Evolutionary conservation across 1,140 invertebrate species (phyloP).

Genomic region (Macrotrachela quadricornifera): DNA sequence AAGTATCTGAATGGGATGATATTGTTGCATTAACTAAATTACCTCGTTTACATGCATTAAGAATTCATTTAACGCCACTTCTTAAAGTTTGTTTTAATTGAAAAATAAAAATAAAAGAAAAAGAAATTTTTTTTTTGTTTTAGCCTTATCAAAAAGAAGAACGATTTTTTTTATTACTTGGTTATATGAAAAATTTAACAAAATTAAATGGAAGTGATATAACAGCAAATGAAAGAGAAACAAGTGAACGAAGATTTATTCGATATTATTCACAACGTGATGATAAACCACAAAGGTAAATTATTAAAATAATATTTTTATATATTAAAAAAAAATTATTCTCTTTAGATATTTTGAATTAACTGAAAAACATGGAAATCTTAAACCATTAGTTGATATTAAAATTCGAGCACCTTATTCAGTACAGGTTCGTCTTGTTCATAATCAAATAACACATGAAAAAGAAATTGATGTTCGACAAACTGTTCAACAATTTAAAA

Average conservation of each 20-base stretch:
- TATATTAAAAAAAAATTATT: no score
- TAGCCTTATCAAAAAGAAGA: constrained; percentile 42
- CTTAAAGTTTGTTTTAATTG: constrained; percentile 40
- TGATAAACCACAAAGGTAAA: constrained; percentile 20
- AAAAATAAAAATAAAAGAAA: not conserved
- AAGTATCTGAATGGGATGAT: constrained; percentile 57
- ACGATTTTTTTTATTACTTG: constrained; percentile 57
- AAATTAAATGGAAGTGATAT: constrained; percentile 64
- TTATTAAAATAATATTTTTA: no score
- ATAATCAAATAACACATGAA: constrained; percentile 43
- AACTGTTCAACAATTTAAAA: constrained; percentile 18
- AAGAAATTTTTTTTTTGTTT: no score
- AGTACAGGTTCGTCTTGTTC: constrained; percentile 58
- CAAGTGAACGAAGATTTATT: constrained; percentile 72
- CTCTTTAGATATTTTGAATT: constrained; percentile 44
- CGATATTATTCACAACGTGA: constrained; percentile 56
- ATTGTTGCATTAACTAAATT: constrained; percentile 58
- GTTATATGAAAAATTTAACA: constrained; percentile 57
- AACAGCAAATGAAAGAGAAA: constrained; percentile 54
- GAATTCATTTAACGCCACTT: constrained; percentile 42
- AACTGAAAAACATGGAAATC: constrained; percentile 54
- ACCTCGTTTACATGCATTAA: constrained; percentile 52
- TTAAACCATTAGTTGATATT: constrained; percentile 61
- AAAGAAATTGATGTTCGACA: constrained; percentile 26
- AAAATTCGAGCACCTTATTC: constrained; percentile 60